Base-by-base conservation (phyloP, 2,113 vertebrate species). In the Perca flavescens region DNA sequence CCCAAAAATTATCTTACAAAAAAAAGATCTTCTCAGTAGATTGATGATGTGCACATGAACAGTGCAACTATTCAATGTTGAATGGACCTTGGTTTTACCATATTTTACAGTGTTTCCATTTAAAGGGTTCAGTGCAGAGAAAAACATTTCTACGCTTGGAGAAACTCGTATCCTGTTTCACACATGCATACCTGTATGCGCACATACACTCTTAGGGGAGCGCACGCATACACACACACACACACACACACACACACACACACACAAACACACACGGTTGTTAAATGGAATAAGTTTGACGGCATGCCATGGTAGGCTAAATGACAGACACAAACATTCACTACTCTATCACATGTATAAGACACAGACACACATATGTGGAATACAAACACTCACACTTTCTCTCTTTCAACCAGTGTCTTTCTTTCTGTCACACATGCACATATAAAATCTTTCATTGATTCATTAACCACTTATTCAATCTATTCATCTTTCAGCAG, bases 401-500 rank as follows among this genome's bases (percentile, higher is more conserved):
- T 40, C 63, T 19, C 19, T 50, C 14, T 50, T 57, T 80, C 56
- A 63, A 7, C 71, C 76, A 13, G 34, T 68, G 47, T 16, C 13
- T 63, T 47, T 36, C 13, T n/a, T 12, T 67, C 25, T 64, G 12
- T 46, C 76, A 53, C 56, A 56, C 62, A 66, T 71, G 62, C 73
- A 50, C 49, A 71, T 4, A 62, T 9, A 63, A 54, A 88, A 84
- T 82, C 56, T 83, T 86, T 91, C 65, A 87, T 72, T 93, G 87
- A 90, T 89, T 90, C 88, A 92, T 93, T 90, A 93, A 86, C 77
- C 83, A 88, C 83, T 88, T 84, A 83, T 87, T 83, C 75, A 80
- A 62, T 88, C 62, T 78, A 90, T 92, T 82, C 74, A 90, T 88
- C 91, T 90, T 83, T 91, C 83, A 85, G 61, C 81, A 57, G 77